Conservation (phyloP, 2,797 vertebrate genomes). For the Cuculus canorus region DNA sequence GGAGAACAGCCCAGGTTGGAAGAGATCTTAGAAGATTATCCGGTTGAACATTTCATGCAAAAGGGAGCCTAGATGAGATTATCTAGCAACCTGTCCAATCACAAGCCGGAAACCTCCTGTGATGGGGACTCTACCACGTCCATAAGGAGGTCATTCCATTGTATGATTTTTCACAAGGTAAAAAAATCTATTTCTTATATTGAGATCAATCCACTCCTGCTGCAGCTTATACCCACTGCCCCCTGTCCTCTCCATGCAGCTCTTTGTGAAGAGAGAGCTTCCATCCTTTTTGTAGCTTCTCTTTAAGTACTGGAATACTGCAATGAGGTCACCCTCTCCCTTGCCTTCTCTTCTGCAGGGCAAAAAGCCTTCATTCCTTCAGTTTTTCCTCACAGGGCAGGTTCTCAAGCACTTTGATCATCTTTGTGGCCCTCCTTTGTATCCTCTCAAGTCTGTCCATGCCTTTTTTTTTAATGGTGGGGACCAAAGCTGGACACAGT, state of each 20-base stretch:
- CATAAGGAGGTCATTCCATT: background rate
- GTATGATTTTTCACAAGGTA: background rate
- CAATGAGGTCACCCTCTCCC: background rate
- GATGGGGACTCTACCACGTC: fast-evolving
- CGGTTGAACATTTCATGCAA: background rate
- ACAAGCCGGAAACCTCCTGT: background rate
- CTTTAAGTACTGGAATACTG: background rate
- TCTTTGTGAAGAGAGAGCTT: background rate
- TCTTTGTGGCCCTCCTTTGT: no score
- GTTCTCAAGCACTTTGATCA: no score
- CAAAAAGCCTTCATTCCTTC: background rate
- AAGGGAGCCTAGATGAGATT: background rate
- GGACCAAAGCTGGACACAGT: no score
- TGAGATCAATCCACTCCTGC: background rate
- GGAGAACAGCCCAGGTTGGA: background rate
- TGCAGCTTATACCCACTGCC: background rate
- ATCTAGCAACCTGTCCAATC: background rate
- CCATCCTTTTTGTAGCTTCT: background rate
- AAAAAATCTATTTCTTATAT: background rate
- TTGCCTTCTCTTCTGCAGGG: background rate
- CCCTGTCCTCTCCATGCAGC: background rate
- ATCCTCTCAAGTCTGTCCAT: no score
- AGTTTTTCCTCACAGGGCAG: no score
- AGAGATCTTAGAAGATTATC: background rate
- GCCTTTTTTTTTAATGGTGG: no score